phyloP scores from a whole-genome alignment of 2,888 invertebrate genomes.

The Drosophila atroscutellata region DNA sequence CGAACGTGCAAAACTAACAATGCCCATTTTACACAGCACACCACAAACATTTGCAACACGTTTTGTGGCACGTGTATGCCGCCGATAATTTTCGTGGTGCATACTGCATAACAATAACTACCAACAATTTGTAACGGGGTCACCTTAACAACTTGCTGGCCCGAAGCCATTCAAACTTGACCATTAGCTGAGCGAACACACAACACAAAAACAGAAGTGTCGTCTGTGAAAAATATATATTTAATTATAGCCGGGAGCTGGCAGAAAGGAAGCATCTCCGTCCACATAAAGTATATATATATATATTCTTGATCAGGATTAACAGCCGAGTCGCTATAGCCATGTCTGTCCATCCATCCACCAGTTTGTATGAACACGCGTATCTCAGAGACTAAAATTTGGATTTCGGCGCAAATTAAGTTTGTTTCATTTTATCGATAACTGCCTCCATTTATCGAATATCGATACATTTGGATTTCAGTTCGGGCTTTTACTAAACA shows the following conservation, averaged over 20 bases:
- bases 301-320: not conserved
- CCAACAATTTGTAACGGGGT: constrained; percentile 6
- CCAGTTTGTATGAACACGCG: not conserved
- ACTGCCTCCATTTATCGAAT: not conserved
- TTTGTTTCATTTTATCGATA: not conserved
- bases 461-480: not conserved
- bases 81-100: constrained; percentile 63
- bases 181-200: constrained; percentile 3
- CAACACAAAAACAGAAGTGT: not conserved
- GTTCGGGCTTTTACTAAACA: not conserved
- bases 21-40: not conserved
- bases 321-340: not conserved
- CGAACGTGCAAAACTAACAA: constrained; percentile 43
- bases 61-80: constrained; percentile 64
- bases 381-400: not conserved
- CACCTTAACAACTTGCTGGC: constrained; percentile 18
- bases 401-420: not conserved
- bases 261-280: not conserved
- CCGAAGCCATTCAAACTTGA: constrained; percentile 6
- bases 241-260: not conserved
- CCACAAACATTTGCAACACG: constrained; percentile 59
- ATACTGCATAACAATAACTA: constrained; percentile 26
- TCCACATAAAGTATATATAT: not conserved
- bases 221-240: not conserved
- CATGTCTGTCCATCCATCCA: not conserved